phyloP scores from a whole-genome alignment of 2,113 vertebrate species.

The Epinephelus cyanopodus region DNA sequence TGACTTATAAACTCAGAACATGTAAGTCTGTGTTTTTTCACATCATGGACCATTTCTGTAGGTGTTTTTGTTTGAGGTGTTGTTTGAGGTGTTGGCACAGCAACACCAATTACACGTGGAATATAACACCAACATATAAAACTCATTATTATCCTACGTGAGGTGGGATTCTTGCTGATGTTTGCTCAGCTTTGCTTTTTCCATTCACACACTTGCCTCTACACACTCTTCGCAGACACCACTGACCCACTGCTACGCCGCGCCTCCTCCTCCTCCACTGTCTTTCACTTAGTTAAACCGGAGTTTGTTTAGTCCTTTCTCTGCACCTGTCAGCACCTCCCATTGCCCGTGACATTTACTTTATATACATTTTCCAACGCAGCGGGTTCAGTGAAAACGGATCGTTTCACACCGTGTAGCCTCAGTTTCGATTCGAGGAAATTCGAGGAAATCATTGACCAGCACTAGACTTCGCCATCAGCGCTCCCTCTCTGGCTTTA shows the following conservation, averaged over 20 bases:
- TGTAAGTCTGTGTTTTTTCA: conserved; percentile 69
- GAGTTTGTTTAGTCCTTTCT: conserved; percentile 81
- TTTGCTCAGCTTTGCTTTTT: conserved; percentile 85
- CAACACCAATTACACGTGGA: conserved; percentile 76
- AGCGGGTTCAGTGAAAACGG: conserved; percentile 56
- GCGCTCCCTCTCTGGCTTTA: conserved; percentile 57
- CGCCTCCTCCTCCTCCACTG: conserved; percentile 60
- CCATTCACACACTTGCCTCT: conserved; percentile 74
- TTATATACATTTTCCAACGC: conserved; percentile 79
- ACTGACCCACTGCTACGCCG: conserved; percentile 57
- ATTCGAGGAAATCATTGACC: conserved; percentile 73
- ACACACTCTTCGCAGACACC: conserved; percentile 65
- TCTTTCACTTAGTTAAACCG: conserved; percentile 71
- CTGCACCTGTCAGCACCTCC: conserved; percentile 80
- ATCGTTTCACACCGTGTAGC: conserved; percentile 65
- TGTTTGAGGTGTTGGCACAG: conserved; percentile 81
- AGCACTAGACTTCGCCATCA: conserved; percentile 67
- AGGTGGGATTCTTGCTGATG: conserved; percentile 77
- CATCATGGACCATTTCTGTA: conserved; percentile 65
- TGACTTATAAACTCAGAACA: conserved; percentile 30
- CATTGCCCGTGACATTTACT: conserved; percentile 76
- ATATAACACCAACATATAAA: conserved; percentile 80
- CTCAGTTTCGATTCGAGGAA: conserved; percentile 49
- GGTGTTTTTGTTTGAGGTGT: conserved; percentile 81
- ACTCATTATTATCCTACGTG: conserved; percentile 77